Evolutionary conservation across 2,113 vertebrate genomes (phyloP).

Genomic region (Thinocorus orbignyianus): DNA sequence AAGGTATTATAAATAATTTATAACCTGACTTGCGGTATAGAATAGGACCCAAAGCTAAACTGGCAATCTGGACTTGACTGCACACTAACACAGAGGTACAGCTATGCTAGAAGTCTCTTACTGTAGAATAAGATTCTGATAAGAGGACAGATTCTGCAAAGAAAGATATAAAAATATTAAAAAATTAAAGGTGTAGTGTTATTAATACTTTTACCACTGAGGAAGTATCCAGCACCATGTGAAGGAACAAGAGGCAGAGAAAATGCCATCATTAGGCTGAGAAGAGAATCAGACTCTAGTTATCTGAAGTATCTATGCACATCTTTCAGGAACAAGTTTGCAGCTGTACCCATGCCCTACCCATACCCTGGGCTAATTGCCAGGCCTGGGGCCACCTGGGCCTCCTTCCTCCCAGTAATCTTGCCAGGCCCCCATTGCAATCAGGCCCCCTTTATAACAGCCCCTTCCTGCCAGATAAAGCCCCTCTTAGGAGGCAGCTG

Average conservation of each 20-base stretch:
- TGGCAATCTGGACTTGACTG: not conserved
- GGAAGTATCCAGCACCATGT: not conserved
- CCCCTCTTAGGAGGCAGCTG: rapidly evolving
- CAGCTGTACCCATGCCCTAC: not conserved
- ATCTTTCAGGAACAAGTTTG: not conserved
- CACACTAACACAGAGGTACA: not conserved
- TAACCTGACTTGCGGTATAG: not conserved
- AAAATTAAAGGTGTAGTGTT: not conserved
- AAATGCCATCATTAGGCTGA: not conserved
- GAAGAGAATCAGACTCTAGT: not conserved
- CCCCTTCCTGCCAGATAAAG: rapidly evolving
- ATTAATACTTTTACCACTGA: not conserved
- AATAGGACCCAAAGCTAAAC: not conserved
- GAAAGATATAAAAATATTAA: not conserved
- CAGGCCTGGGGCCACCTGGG: not conserved
- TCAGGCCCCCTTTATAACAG: not conserved
- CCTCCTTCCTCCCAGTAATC: not conserved
- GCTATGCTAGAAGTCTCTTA: not conserved
- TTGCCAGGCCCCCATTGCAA: not conserved
- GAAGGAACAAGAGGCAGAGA: not conserved
- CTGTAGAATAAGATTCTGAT: not conserved
- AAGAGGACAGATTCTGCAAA: not conserved
- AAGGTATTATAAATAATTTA: not conserved
- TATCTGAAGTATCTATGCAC: not conserved
- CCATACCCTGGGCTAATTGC: not conserved